These are phyloP conservation scores for Reticulitermes speratus DNA, from an alignment of 1,140 invertebrate species.

Conservation along the genomic window DNA sequence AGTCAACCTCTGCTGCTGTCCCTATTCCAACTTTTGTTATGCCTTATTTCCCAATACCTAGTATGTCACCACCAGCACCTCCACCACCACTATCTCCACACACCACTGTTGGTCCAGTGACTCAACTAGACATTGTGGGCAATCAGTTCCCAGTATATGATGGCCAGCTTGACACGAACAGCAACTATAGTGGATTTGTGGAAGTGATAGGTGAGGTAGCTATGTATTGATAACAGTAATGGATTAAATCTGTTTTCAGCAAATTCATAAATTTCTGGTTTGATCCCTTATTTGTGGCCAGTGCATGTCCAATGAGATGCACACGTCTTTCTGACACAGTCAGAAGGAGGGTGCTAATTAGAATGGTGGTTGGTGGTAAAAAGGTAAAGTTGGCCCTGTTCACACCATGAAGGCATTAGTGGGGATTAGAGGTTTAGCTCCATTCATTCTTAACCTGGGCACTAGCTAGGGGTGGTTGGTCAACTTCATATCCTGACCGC, in stretches of 20 bases:
- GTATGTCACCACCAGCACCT: not conserved
- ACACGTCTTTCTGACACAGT: too few species aligned
- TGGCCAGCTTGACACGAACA: constrained; percentile 68
- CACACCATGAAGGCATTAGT: too few species aligned
- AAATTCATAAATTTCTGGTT: not conserved
- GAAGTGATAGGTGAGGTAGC: constrained; percentile 71
- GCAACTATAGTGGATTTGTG: constrained; percentile 77
- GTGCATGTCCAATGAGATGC: too few species aligned
- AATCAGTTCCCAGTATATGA: constrained; percentile 51
- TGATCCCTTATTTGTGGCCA: too few species aligned
- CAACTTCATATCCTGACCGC: too few species aligned
- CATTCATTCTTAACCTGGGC: too few species aligned
- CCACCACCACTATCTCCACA: not conserved
- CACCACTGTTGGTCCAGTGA: not conserved
- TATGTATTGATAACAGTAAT: not conserved
- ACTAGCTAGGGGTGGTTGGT: too few species aligned
- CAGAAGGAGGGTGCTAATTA: too few species aligned
- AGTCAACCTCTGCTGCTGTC: constrained; percentile 33
- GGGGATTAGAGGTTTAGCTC: too few species aligned
- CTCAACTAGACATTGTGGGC: not conserved
- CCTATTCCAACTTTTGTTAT: not conserved
- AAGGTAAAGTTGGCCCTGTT: too few species aligned
- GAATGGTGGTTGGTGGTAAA: too few species aligned
- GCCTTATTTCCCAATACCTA: not conserved
- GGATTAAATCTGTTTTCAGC: not conserved